Conservation (phyloP, 2,113 vertebrate species). For the Rallus limicola region DNA sequence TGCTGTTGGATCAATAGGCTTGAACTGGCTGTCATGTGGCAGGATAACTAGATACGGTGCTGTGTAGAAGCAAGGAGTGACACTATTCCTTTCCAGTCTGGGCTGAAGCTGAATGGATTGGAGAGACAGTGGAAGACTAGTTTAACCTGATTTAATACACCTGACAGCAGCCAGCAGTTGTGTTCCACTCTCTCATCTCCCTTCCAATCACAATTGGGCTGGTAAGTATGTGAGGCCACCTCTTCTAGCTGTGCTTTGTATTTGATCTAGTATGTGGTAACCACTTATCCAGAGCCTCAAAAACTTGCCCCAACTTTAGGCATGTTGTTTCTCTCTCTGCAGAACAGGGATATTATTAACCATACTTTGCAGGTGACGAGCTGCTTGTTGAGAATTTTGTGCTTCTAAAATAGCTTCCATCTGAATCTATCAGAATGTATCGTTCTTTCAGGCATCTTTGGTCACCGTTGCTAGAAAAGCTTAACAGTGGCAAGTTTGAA, state of each 20-base stretch:
- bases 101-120: not conserved
- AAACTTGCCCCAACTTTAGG: not conserved
- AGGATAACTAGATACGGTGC: not conserved
- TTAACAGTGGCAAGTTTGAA: not conserved
- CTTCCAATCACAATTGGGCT: not conserved
- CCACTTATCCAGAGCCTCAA: not conserved
- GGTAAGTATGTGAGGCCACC: not conserved
- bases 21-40: not conserved
- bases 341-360: not conserved
- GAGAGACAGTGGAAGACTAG: not conserved
- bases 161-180: no score
- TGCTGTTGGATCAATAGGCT: not conserved
- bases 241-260: not conserved
- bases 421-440: not conserved
- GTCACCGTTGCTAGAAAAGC: not conserved
- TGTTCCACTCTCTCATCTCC: not conserved
- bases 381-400: not conserved
- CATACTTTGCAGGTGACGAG: no score
- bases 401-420: slow-evolving; percentile 12
- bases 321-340: not conserved
- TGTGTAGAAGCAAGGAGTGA: not conserved
- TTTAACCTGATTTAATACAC: not conserved
- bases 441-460: not conserved
- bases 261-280: not conserved
- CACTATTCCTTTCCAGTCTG: not conserved